Conservation (phyloP, 2,797 vertebrate species). For the Mus spretus region DNA sequence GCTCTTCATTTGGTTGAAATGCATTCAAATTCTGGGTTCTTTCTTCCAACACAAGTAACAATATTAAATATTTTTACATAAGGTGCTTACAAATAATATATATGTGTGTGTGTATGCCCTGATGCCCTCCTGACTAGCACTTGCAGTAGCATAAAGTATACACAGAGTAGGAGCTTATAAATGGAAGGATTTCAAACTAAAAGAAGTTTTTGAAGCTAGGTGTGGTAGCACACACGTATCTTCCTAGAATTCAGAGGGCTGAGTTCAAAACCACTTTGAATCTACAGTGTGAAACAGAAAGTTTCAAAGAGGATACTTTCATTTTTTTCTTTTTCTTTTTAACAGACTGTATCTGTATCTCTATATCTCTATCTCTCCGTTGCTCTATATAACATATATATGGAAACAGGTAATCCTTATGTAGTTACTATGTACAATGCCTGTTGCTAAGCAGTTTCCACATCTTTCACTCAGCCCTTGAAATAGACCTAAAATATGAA, state of each 20-base stretch:
- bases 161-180: neutral
- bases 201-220: neutral
- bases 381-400: neutral
- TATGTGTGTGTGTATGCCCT: neutral
- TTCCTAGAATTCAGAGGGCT: neutral
- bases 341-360: neutral
- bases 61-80: neutral
- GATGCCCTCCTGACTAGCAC: neutral
- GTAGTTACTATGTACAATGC: neutral
- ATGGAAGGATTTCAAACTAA: neutral
- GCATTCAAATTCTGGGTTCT: neutral
- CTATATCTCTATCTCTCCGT: neutral
- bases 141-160: neutral
- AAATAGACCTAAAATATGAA: neutral
- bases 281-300: neutral
- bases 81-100: neutral
- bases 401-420: neutral
- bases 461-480: neutral
- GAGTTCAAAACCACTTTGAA: neutral
- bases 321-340: no score
- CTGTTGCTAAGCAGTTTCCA: neutral
- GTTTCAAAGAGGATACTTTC: neutral
- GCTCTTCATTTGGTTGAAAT: conserved; percentile 2
- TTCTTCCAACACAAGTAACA: neutral
- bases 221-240: neutral